Evolutionary conservation across 1,140 invertebrate genomes (phyloP).

Genomic region (Drosophila micromelanica): DNA sequence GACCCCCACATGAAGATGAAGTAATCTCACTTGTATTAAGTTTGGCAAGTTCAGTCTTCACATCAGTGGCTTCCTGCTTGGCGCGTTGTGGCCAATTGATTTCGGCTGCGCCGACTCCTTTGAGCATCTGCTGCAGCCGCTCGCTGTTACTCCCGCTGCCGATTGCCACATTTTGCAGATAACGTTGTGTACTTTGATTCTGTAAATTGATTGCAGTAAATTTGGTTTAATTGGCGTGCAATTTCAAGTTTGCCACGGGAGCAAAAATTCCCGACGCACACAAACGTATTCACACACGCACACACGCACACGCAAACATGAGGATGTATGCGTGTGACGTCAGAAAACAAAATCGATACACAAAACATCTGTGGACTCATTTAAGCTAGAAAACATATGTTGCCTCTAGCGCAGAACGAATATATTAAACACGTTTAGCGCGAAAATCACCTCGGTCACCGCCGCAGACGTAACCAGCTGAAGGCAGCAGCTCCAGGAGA

Average conservation of each 20-base stretch:
- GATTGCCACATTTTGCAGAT: slow-evolving; percentile 55
- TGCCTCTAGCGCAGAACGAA: background rate
- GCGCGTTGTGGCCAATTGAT: slow-evolving; percentile 62
- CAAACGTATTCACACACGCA: slow-evolving; percentile 2
- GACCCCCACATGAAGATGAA: background rate
- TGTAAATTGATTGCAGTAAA: slow-evolving; percentile 20
- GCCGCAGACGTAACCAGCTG: slow-evolving; percentile 1
- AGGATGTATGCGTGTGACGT: slow-evolving; percentile 13
- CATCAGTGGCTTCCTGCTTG: slow-evolving; percentile 52
- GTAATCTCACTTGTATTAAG: slow-evolving; percentile 70
- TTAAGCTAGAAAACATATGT: slow-evolving; percentile 55
- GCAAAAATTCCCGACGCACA: slow-evolving; percentile 6
- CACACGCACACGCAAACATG: slow-evolving; percentile 2
- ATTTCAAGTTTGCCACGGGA: slow-evolving; percentile 41
- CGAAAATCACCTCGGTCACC: slow-evolving; percentile 29
- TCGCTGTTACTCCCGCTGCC: slow-evolving; percentile 42
- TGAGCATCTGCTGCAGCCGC: slow-evolving; percentile 76
- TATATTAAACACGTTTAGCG: background rate
- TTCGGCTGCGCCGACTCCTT: slow-evolving; percentile 55
- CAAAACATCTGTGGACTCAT: slow-evolving; percentile 55
- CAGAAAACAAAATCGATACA: slow-evolving; percentile 60
- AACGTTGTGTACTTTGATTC: slow-evolving; percentile 63
- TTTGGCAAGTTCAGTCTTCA: slow-evolving; percentile 76
- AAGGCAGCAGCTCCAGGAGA: slow-evolving; percentile 9
- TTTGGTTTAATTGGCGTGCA: slow-evolving; percentile 8